Base-by-base conservation (phyloP, 37 sponge, comb jelly and placozoan genomes). In the Bolinopsis microptera region DNA sequence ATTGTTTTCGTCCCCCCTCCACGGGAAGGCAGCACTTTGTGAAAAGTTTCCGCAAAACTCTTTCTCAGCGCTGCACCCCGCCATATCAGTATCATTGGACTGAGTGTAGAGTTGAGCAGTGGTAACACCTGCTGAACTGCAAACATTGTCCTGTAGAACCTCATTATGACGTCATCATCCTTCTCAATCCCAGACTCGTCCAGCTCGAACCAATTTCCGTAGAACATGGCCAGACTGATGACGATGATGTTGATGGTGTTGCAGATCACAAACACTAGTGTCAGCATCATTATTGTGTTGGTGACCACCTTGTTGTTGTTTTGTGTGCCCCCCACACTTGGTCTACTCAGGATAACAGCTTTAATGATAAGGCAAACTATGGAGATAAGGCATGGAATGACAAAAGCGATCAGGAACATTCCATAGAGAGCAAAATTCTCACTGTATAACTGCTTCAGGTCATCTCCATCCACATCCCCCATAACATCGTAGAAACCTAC, bases 21-120 rank as follows among this genome's bases (percentile, higher is more conserved):
- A n/a, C n/a, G n/a, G n/a, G n/a, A n/a, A n/a, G n/a, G n/a, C n/a
- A n/a, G n/a, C n/a, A n/a, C n/a, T n/a, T n/a, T n/a, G n/a, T n/a
- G n/a, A n/a, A n/a, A n/a, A n/a, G n/a, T n/a, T n/a, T n/a, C n/a
- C n/a, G n/a, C n/a, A n/a, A n/a, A n/a, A n/a, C n/a, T n/a, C n/a
- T n/a, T n/a, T n/a, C n/a, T n/a, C n/a, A 77, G 36, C 3, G 80
- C 80, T 34, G 27, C 34, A 32, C 80, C 80, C 9, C 80, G 27
- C 27, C 80, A 77, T 16, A 77, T 77, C 80, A 77, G 36, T 21
- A 77, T 77, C 33, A 77, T 16, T 16, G 80, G 80, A 34, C 80
- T 77, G 18, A 77, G 36, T 8, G 36, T 77, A 21, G 80, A 77
- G 35, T 77, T 77, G 35, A 77, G 33, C 2, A 77, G 35, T 16